Base-by-base conservation (phyloP, 2,113 vertebrate species). In the Egretta garzetta region DNA sequence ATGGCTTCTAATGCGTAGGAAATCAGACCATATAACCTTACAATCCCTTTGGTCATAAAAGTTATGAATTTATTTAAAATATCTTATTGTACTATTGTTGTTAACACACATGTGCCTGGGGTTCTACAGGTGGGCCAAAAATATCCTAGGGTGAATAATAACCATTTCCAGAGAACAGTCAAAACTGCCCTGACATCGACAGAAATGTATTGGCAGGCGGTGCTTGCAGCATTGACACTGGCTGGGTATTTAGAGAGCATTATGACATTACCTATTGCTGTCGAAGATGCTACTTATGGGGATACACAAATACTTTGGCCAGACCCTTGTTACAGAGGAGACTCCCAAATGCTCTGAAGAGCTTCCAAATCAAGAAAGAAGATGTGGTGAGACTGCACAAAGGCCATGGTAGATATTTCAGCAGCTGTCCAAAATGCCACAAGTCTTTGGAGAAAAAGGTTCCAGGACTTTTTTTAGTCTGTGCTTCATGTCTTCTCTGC, bases 251-350 rank as follows among this genome's bases (percentile, higher is more conserved):
- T 72, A 49, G 39, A 68, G 82, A 72, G 14, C 20, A 21, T 62
- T 64, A 74, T 62, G 21, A 12, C 35, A 26, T 62, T 63, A 35
- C 2, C 26, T 68, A 16, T 24, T 62, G 49, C 33, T 64, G 4
- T 26, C 1, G 0, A 3, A 53, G 33, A 27, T 1, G 3, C 11
- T 55, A 8, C 10, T 77, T 76, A 27, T 1, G 5, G 30, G 8
- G 41, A 64, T 49, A 53, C 37, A 50, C 13, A 88, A 62, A 68
- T 19, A 37, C 8, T 13, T 63, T 76, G 16, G 12, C 14, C 28
- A 76, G 30, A 66, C 2, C 4, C 33, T 53, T 21, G 1, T 55
- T 45, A 39, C 1, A 0, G 8, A 53, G 60, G n/a, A 75, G 13
- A 15, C 21, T 7, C 15, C 4, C 33, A 90, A 12, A 82, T 11